Evolutionary conservation across 2,888 invertebrate species (phyloP).

Genomic region (Bedellia somnulentella): DNA sequence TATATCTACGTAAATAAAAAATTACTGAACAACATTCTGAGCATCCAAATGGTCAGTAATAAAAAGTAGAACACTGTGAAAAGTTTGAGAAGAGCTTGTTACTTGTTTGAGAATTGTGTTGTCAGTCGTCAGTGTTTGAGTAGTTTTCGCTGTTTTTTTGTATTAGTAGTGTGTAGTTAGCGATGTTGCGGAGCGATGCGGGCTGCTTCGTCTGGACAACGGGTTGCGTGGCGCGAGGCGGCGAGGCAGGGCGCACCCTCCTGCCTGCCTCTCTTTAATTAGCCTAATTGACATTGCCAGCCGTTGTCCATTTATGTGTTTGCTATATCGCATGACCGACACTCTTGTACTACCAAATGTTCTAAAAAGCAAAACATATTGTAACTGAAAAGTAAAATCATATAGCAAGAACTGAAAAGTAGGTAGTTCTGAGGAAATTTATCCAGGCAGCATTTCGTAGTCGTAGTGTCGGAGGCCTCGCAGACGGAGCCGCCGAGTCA

Average conservation of each 20-base stretch:
- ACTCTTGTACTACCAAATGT: too few relatives aligned
- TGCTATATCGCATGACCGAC: slow-evolving; percentile 48
- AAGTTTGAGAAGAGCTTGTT: too few relatives aligned
- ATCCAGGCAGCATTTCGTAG: slow-evolving; percentile 2
- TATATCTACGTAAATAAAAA: too few relatives aligned
- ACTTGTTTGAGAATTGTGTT: too few relatives aligned
- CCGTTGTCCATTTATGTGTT: slow-evolving; percentile 57
- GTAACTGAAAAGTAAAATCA: background rate
- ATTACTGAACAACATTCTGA: too few relatives aligned
- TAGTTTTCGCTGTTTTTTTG: too few relatives aligned
- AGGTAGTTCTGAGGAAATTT: background rate
- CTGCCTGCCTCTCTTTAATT: slow-evolving; percentile 55
- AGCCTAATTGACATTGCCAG: slow-evolving; percentile 60
- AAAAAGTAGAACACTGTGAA: too few relatives aligned
- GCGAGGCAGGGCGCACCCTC: slow-evolving; percentile 23
- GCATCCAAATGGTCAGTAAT: too few relatives aligned
- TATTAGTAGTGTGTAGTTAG: too few relatives aligned
- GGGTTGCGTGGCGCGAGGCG: slow-evolving; percentile 21
- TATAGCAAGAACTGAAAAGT: background rate
- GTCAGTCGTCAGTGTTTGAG: too few relatives aligned
- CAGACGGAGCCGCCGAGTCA: slow-evolving; percentile 23
- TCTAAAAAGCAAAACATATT: too few relatives aligned
- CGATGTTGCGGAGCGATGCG: slow-evolving; percentile 11
- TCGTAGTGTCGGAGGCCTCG: slow-evolving; percentile 13
- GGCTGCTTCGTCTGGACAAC: slow-evolving; percentile 19